A percentile compares a stretch with the other conserved stretches of the same genome.
Conservation (phyloP, 2,113 vertebrate genomes). For the Typhlomys cinereus region DNA sequence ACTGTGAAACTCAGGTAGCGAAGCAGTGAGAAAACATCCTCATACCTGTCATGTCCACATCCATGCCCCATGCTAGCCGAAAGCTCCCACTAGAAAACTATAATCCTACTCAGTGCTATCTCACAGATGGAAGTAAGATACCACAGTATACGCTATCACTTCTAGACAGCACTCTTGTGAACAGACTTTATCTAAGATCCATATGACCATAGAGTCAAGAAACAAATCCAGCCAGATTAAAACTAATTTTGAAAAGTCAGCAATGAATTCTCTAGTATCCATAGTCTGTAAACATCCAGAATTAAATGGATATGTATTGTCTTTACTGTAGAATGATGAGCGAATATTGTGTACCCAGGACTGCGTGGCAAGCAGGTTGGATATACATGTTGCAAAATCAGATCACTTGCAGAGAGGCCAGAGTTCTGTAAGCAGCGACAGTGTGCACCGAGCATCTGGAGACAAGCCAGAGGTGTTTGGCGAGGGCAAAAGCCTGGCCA, state of each 20-base stretch:
- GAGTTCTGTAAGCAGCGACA: neutral
- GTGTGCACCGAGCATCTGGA: neutral
- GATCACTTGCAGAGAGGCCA: neutral
- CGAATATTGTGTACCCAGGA: neutral
- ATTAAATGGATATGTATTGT: neutral
- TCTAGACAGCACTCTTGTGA: neutral
- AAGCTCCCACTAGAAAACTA: neutral
- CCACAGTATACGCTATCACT: neutral
- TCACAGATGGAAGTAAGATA: neutral
- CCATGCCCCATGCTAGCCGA: neutral
- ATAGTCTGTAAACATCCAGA: neutral
- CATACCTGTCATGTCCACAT: neutral
- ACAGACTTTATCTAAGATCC: neutral
- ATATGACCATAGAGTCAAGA: neutral
- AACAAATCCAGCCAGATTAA: neutral
- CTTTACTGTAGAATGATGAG: neutral
- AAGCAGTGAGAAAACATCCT: constrained; percentile 1
- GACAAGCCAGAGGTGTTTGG: neutral
- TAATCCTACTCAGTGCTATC: neutral
- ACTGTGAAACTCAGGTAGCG: neutral
- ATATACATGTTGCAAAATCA: too few species aligned
- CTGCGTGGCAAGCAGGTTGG: neutral
- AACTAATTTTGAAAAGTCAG: neutral
- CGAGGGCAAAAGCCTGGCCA: too few species aligned
- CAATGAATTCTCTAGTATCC: neutral